Base-by-base conservation (phyloP, 2,113 vertebrate species). In the Plecotus auritus region DNA sequence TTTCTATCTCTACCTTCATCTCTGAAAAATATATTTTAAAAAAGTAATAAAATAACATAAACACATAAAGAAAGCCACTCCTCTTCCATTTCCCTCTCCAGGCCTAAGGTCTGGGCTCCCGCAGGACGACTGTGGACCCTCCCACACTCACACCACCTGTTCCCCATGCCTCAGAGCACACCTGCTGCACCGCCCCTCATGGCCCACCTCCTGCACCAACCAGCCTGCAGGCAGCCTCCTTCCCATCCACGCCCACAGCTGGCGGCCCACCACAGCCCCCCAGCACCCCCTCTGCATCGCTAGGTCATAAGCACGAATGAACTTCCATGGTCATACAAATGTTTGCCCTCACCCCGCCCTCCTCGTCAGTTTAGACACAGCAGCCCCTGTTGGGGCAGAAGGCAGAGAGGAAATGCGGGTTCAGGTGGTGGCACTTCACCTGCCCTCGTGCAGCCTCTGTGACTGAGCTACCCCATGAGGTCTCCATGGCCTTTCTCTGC, bases 131-230 rank as follows among this genome's bases (percentile, higher is more conserved):
- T 67, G n/a, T 4, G 37, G 18, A 37, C 32, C 28, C 7, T 1
- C 0, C 26, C 12, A 3, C 40, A 12, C 1, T 45, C 35, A 26
- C 20, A 1, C 3, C 6, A 5, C 4, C 78, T 4, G 2, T n/a
- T 45, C 0, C 26, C 2, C 0, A 1, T 28, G 61, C 2, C 18
- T 54, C 0, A 86, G 20, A 74, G 12, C 4, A 30, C 47, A 13
- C 73, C 45, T 11, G 73, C 14, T 2, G 3, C 8, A 12, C n/a
- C n/a, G 0, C 49, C 17, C 32, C 42, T 28, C 7, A 1, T 26
- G 13, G 13, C 40, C 2, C 0, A 1, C 5, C 13, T 20, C 26
- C 32, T 7, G 59, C 6, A 2, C 49, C 20, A 2, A 0, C 0
- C 16, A 7, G n/a, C 28, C 56, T 10, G 2, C 1, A 40, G 32